Conservation (phyloP, 2,888 invertebrate genomes). For the Argynnis bischoffii region DNA sequence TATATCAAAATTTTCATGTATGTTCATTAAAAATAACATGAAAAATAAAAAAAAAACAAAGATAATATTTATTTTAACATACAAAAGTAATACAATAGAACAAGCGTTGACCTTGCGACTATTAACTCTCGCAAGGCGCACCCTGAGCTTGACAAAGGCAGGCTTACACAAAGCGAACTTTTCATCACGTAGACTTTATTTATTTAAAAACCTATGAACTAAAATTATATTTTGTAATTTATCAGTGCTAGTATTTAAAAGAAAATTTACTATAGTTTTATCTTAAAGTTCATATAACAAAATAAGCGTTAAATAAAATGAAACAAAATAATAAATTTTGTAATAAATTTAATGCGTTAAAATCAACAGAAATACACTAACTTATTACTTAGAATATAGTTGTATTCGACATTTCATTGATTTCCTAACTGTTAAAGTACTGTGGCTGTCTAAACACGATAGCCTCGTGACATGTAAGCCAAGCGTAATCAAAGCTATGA, state of each 20-base stretch:
- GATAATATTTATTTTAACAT: slow-evolving; percentile 29
- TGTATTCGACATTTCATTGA: neutral
- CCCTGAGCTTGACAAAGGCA: slow-evolving; percentile 5
- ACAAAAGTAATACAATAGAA: slow-evolving; percentile 14
- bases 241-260: too few species aligned
- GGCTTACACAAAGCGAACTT: slow-evolving; percentile 2
- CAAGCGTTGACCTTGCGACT: slow-evolving; percentile 17
- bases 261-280: too few species aligned
- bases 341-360: too few species aligned
- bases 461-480: slow-evolving; percentile 1
- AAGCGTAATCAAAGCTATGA: neutral
- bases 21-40: too few species aligned
- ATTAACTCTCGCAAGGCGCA: slow-evolving; percentile 11
- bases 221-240: too few species aligned
- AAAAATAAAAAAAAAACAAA: neutral
- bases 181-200: slow-evolving; percentile 11
- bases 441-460: neutral
- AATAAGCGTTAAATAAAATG: too few species aligned
- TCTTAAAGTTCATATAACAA: too few species aligned
- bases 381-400: too few species aligned
- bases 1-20: too few species aligned
- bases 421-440: neutral
- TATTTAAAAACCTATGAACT: too few species aligned
- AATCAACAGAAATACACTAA: too few species aligned
- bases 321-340: too few species aligned